Evolutionary conservation across 2,113 vertebrate genomes (phyloP).

Genomic region (Acrocephalus arundinaceus): DNA sequence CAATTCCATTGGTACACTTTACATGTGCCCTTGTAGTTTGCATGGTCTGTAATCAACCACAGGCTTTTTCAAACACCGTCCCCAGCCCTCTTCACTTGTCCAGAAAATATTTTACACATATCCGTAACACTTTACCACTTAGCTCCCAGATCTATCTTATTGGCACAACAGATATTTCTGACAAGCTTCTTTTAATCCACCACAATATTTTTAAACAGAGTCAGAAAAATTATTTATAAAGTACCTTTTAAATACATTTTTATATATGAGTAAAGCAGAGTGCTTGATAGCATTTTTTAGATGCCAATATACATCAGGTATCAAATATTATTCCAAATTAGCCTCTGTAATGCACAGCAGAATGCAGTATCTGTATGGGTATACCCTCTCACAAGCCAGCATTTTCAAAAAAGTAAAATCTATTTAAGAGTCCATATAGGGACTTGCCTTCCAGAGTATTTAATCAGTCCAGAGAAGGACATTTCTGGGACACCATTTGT

Average conservation of each 20-base stretch:
- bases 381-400: background rate
- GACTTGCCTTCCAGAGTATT: background rate
- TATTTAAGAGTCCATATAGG: background rate
- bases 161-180: background rate
- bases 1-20: background rate
- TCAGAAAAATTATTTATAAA: background rate
- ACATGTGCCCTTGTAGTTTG: accelerated
- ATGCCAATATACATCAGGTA: background rate
- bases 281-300: background rate
- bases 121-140: background rate
- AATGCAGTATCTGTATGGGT: background rate
- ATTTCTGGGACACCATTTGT: background rate
- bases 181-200: background rate
- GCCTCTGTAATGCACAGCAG: background rate
- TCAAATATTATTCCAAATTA: background rate
- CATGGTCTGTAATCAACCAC: background rate
- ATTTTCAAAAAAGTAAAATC: background rate
- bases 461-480: background rate
- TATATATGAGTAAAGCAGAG: background rate
- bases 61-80: background rate
- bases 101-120: background rate
- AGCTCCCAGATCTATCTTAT: background rate
- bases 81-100: background rate
- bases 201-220: background rate
- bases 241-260: background rate